phyloP scores from a whole-genome alignment of 2,113 vertebrate species.

The Rostratula benghalensis region DNA sequence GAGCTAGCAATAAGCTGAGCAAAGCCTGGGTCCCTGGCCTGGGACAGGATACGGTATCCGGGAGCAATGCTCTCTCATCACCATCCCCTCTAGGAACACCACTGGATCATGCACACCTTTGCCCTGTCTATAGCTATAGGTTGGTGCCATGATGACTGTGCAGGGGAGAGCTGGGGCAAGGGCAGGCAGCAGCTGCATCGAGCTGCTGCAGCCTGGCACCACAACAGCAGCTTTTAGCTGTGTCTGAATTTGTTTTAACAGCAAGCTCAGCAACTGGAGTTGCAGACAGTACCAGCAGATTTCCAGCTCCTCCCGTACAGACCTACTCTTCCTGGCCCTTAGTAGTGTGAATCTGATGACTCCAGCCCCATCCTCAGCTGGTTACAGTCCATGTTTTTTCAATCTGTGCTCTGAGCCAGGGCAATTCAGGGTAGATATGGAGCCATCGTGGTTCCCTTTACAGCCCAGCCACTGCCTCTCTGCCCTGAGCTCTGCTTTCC shows the following conservation, averaged over 20 bases:
- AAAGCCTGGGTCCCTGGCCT: neutral
- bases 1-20: neutral
- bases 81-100: neutral
- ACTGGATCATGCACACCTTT: neutral
- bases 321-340: neutral
- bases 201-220: constrained; percentile 1
- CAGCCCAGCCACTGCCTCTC: neutral
- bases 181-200: neutral
- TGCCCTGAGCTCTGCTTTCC: neutral
- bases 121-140: neutral
- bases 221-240: neutral
- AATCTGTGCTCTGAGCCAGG: neutral
- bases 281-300: neutral
- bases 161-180: neutral
- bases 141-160: neutral
- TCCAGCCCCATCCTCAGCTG: neutral
- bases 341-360: neutral
- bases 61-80: neutral
- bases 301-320: neutral
- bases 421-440: neutral
- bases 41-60: rapidly evolving
- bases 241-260: neutral
- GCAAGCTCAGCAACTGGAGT: neutral
- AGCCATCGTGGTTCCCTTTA: rapidly evolving
- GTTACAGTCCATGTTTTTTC: neutral